Conservation (phyloP, 2,888 invertebrate genomes). For the Alcis repandata region DNA sequence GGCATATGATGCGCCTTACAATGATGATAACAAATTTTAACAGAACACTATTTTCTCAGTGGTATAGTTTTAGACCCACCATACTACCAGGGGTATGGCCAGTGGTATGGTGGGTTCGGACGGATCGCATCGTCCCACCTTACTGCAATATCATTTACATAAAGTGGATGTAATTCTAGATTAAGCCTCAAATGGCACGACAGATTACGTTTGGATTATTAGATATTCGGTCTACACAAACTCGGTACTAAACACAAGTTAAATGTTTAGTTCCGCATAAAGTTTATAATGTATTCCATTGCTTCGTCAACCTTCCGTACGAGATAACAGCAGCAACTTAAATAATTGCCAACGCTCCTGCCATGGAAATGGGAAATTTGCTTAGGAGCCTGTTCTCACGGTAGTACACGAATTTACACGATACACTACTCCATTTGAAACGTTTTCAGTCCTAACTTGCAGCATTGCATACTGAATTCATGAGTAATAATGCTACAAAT, state of each 20-base stretch:
- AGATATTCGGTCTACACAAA: slow-evolving; percentile 19
- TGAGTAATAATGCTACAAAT: too few species aligned
- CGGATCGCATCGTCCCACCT: not conserved
- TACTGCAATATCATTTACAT: not conserved
- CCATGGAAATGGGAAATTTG: slow-evolving; percentile 24
- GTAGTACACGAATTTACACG: too few species aligned
- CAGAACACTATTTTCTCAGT: too few species aligned
- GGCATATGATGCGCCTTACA: too few species aligned
- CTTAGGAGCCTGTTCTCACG: not conserved
- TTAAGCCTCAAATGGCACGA: not conserved
- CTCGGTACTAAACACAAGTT: slow-evolving; percentile 11
- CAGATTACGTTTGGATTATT: slow-evolving; percentile 12
- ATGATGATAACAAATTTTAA: too few species aligned
- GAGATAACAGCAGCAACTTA: slow-evolving; percentile 13
- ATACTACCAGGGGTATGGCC: too few species aligned
- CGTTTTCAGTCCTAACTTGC: too few species aligned
- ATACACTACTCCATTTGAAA: not conserved
- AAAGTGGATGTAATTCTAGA: not conserved
- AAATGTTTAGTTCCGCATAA: slow-evolving; percentile 18
- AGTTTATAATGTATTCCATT: slow-evolving; percentile 24
- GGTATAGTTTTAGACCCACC: too few species aligned
- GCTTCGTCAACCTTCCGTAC: slow-evolving; percentile 12
- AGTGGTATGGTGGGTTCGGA: too few species aligned
- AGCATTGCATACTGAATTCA: too few species aligned
- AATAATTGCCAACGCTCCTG: slow-evolving; percentile 6